Percentiles rank a stretch among this genome's conserved stretches.
These are phyloP conservation scores for Podiceps cristatus DNA, from an alignment of 2,113 vertebrate genomes.

Conservation along the genomic window DNA sequence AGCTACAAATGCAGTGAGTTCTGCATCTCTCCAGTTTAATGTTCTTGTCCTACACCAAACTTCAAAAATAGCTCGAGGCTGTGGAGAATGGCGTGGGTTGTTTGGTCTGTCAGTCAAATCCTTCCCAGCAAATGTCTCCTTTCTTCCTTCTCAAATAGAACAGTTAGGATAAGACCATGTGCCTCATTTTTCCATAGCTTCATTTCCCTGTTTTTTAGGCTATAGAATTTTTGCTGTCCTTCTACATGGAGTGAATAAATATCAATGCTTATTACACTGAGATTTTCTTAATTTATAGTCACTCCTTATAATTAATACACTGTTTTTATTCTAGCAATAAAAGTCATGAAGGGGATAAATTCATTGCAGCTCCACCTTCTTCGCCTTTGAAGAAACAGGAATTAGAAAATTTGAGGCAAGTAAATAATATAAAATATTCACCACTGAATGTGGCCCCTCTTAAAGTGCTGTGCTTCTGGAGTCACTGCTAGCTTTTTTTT, in stretches of 20 bases:
- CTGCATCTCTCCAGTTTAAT: neutral
- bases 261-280: neutral
- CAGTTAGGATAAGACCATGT: neutral
- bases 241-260: neutral
- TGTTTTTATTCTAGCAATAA: constrained; percentile 87
- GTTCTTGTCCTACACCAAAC: neutral
- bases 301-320: neutral
- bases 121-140: neutral
- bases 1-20: neutral
- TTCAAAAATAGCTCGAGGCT: constrained; percentile 1
- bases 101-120: constrained; percentile 14
- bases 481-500: neutral
- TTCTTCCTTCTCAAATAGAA: neutral
- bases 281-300: neutral
- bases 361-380: constrained; percentile 93
- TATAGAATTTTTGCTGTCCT: neutral
- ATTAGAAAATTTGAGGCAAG: constrained; percentile 95
- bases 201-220: neutral
- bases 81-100: neutral
- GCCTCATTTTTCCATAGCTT: neutral
- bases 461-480: neutral
- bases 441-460: neutral
- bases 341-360: constrained; percentile 94
- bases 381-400: constrained; percentile 95
- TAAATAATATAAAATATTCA: constrained; percentile 26